A percentile compares a stretch with the other conserved stretches of the same genome.
Conservation (phyloP, 2,113 vertebrate species). For the Oncorhynchus gorbuscha region DNA sequence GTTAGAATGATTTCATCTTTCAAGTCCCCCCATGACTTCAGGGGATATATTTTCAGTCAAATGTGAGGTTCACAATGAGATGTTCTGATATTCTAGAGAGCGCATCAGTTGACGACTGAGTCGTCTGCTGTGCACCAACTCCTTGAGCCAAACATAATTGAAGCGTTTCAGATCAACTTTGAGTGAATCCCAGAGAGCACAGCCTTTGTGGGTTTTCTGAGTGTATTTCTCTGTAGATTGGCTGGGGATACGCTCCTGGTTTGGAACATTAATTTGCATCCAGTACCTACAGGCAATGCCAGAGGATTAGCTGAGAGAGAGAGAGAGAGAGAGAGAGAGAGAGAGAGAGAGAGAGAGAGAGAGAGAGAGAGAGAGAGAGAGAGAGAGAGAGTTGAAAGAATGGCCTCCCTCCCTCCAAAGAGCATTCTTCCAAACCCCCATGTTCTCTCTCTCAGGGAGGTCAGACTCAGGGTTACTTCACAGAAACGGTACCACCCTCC, state of each 20-base stretch:
- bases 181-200: background rate
- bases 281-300: conserved; percentile 38
- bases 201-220: background rate
- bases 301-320: conserved; percentile 35
- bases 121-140: too few species aligned
- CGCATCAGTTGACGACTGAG: too few species aligned
- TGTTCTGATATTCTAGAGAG: too few species aligned
- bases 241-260: conserved; percentile 6
- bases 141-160: background rate
- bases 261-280: conserved; percentile 22
- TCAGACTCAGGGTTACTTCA: conserved; percentile 58
- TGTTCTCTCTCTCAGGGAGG: conserved; percentile 34
- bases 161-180: background rate
- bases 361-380: background rate
- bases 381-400: conserved; percentile 12
- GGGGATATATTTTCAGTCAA: background rate
- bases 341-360: background rate
- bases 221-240: background rate
- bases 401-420: conserved; percentile 5
- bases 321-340: background rate
- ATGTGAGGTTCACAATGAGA: background rate
- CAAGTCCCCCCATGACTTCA: background rate
- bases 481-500: conserved; percentile 56
- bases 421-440: conserved; percentile 26
- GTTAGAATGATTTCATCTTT: background rate